Base-by-base conservation (phyloP, 1,140 invertebrate species). In the Hylaeus volcanicus region DNA sequence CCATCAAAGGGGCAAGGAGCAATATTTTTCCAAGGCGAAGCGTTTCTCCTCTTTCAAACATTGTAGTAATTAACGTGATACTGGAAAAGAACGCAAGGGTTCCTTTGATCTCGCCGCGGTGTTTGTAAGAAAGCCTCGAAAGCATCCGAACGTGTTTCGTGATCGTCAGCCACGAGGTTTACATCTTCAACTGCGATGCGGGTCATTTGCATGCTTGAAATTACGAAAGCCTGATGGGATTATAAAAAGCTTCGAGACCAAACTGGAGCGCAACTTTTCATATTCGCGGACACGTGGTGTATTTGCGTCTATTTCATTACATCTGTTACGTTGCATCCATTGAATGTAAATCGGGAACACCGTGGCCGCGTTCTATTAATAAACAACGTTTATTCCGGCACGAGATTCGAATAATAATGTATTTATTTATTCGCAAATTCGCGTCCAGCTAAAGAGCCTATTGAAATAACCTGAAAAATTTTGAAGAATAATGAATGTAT, bases 181-280 rank as follows among this genome's bases (percentile, higher is more conserved):
- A 8, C 39, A 14, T 51, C n/a, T 14, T 48, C 43, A 15, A n/a
- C 45, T 11, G 51, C 26, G 26, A 26, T 15, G 51, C 14, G 53
- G 9, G 41, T 77, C 14, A 60, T 78, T 55, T 63, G 45, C 56
- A 78, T 71, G 15, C 58, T n/a, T 43, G 39, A 78, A 78, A 78
- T 71, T 68, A 75, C 74, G 39, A 56, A 48, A 58, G 73, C 63
- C 73, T 77, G 64, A 70, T 55, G 15, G 68, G 48, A 70, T 78
- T 78, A 37, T 63, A 78, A 71, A 78, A 72, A 64, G 56, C 45
- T 63, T 51, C 9, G 11, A n/a, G 26, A 5, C n/a, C 45, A 51
- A 56, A 56, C 1, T 45, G 37, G 26, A 26, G 26, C 26, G 26
- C 26, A 26, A 26, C 72, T 65, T 75, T 75, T 64, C 73, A 65